Base-by-base conservation (phyloP, 2,888 invertebrate species). In the Drosophila yooni region DNA sequence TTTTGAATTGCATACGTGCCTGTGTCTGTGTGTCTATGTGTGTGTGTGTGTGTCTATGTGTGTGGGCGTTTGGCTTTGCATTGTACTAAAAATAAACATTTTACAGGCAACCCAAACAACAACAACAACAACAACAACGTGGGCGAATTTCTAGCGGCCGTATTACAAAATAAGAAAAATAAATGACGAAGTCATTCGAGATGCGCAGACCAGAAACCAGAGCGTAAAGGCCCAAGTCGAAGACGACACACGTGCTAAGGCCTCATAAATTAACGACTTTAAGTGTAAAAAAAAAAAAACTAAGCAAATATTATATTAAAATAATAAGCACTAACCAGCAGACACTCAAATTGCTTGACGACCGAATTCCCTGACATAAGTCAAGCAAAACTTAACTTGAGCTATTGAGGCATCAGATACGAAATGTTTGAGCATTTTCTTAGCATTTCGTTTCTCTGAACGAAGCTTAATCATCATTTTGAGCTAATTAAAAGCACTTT, bases 11-110 rank as follows among this genome's bases (percentile, higher is more conserved):
- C 56, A 33, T 21, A 11, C 50, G 27, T 53, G 21, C 27, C 6
- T 13, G 8, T 34, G 33, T 40, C 7, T 52, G 56, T 48, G 57
- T 56, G 57, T 43, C 27, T 38, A 13, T 48, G 69, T 29, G 29
- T 46, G 18, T 48, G 48, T 52, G 21, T 43, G 52, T 48, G 57
- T 56, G 57, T 43, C 27, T 38, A 13, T 48, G 69, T 29, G 29
- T 46, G 60, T 59, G 15, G 51, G 48, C 59, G 52, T 46, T 56
- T 54, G 54, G 40, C 54, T 33, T 75, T 65, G 58, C 62, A 67
- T 69, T 63, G 88, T 74, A 78, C 82, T 76, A 74, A 69, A 87
- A 84, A 87, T 89, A 89, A 87, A 89, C 86, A 87, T 76, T 81
- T 77, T 21, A 46, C 52, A 48, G 54, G 27, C 70, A 59, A 34